These are phyloP conservation scores for Rousettus leschenaultii DNA, from an alignment of 2,113 vertebrate species.

Conservation along the genomic window DNA sequence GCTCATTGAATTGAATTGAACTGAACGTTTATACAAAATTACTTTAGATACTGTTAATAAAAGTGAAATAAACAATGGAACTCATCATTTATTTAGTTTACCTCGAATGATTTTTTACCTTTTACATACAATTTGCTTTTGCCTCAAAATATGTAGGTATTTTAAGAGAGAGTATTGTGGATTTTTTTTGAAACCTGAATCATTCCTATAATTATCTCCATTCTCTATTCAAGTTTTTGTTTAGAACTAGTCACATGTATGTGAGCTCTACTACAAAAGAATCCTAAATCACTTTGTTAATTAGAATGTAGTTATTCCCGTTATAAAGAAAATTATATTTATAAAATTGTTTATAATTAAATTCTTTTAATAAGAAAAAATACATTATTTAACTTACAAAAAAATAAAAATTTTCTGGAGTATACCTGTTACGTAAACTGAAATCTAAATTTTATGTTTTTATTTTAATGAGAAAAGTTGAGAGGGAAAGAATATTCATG, in stretches of 20 bases:
- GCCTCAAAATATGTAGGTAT: not conserved
- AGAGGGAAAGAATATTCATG: not conserved
- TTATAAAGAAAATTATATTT: not conserved
- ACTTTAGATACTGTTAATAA: not conserved
- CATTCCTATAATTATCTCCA: not conserved
- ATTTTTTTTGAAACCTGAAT: not conserved
- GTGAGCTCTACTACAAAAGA: not conserved
- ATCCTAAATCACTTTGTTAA: not conserved
- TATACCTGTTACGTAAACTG: not conserved
- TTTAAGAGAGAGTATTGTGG: not conserved
- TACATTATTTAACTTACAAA: slow-evolving; percentile 7
- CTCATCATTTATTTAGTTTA: not conserved
- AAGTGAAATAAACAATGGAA: not conserved
- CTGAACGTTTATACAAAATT: not conserved
- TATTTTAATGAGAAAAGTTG: not conserved
- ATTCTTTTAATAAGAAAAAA: slow-evolving; percentile 13
- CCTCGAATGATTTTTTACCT: not conserved
- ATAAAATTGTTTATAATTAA: slow-evolving; percentile 18
- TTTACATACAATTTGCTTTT: not conserved
- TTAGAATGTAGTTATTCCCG: not conserved
- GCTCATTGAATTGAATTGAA: not conserved
- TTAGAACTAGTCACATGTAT: not conserved
- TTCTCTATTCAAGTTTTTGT: not conserved
- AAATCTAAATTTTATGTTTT: slow-evolving; percentile 40
- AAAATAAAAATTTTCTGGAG: not conserved